These are phyloP conservation scores for Lampropteryx suffumata DNA, from an alignment of 2,888 invertebrate species.

Conservation along the genomic window DNA sequence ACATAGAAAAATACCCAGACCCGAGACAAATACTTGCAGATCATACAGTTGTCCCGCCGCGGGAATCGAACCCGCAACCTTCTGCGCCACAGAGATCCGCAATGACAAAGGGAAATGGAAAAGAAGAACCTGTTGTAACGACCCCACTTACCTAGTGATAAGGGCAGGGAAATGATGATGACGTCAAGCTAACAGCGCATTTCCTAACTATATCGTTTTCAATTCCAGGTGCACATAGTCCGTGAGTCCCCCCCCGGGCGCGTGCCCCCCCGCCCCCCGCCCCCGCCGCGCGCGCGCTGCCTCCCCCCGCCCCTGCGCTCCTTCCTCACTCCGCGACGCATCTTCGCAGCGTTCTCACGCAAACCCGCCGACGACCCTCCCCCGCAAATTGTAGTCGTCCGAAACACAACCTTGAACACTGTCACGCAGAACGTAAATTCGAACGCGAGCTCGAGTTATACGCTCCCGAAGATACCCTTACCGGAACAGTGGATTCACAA, in stretches of 20 bases:
- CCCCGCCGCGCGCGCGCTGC: slow-evolving; percentile 38
- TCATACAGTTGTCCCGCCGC: too few species aligned
- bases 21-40: too few species aligned
- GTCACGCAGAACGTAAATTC: slow-evolving; percentile 30
- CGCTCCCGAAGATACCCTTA: slow-evolving; percentile 61
- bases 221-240: slow-evolving; percentile 69
- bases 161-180: too few species aligned
- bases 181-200: too few species aligned
- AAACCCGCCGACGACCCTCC: slow-evolving; percentile 41
- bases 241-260: slow-evolving; percentile 41
- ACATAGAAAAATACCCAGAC: too few species aligned
- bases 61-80: too few species aligned
- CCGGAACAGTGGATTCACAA: slow-evolving; percentile 77
- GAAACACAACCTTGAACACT: slow-evolving; percentile 37
- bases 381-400: slow-evolving; percentile 44
- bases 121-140: too few species aligned
- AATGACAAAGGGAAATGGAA: too few species aligned
- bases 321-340: slow-evolving; percentile 37
- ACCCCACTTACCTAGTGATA: too few species aligned
- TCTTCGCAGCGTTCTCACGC: slow-evolving; percentile 39
- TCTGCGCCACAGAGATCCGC: too few species aligned
- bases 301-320: slow-evolving; percentile 28
- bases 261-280: slow-evolving; percentile 30
- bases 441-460: slow-evolving; percentile 42
- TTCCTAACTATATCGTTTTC: neutral